Percentiles rank a stretch among this genome's conserved stretches.
These are phyloP conservation scores for Molanna angustata DNA, from an alignment of 2,888 invertebrate species.

Conservation along the genomic window DNA sequence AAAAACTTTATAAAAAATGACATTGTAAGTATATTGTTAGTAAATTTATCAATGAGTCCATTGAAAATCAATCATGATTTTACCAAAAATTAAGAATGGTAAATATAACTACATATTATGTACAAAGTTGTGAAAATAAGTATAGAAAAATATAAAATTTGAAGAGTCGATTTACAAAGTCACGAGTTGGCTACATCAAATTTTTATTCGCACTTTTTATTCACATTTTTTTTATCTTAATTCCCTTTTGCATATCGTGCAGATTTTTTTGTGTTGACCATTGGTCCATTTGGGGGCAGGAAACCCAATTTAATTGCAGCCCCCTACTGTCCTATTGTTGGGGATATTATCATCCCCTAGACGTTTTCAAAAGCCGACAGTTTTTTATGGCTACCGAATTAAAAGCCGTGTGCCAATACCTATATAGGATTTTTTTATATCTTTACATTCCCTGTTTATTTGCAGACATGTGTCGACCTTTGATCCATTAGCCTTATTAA, in stretches of 20 bases:
- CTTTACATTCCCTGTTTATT: conserved; percentile 42
- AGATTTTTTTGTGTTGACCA: conserved; percentile 28
- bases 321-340: conserved; percentile 22
- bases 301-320: conserved; percentile 29
- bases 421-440: conserved; percentile 12
- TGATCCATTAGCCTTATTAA: conserved; percentile 55
- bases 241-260: conserved; percentile 9
- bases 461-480: conserved; percentile 53
- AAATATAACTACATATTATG: no score
- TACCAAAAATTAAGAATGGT: no score
- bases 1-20: no score
- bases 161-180: no score
- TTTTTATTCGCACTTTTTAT: neutral
- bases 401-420: no score
- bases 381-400: conserved; percentile 6
- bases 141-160: no score
- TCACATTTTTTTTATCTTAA: conserved; percentile 3
- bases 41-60: no score
- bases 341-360: neutral
- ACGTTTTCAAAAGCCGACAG: conserved; percentile 11
- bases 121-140: no score
- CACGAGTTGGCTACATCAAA: no score
- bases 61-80: no score
- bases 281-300: conserved; percentile 28
- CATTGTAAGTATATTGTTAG: no score